Evolutionary conservation across 2,113 vertebrate species (phyloP), one percentile per base, ranked within the genome.

Genomic region (Osmerus mordax): DNA sequence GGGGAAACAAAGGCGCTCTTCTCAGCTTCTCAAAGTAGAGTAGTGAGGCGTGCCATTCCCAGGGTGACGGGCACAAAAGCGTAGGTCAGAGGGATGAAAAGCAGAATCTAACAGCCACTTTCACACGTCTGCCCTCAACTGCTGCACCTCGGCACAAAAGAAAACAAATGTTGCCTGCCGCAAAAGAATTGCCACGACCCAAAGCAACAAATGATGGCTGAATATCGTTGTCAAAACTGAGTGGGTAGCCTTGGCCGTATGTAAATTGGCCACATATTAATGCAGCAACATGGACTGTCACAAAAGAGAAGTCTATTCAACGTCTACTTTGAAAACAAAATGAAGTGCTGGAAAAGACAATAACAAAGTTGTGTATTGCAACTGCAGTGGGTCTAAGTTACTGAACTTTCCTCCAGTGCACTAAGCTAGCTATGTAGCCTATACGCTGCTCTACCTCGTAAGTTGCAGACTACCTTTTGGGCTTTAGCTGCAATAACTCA

Each of bases 121-220:
- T 96, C 95, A 95, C 95, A 94, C 94, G 94, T 93, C 93, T 94
- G 94, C 93, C 93, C 93, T 94, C 92, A 92, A 92, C 91, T 90
- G 94, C 94, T 88, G 93, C 94, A 89, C 92, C 92, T 90, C 92
- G 89, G 88, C 91, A 94, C 94, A 95, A 95, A 94, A 92, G 92
- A 92, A 94, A 95, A 95, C 94, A 94, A 96, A 94, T 93, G 94
- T 94, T 92, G 93, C 93, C 78, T 21, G 47, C 53, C 53, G 15
- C 53, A n/a, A 67, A 89, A 90, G 92, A 90, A 93, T 92, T 90
- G 93, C 91, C 91, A 83, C 91, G 90, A 93, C 92, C 92, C 90
- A 92, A 93, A 91, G 76, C 92, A 92, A 92, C 93, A 92, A 94
- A 94, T 92, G 93, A 95, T 94, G 92, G 94, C 92, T 91, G 94